Conservation (phyloP, 1,140 invertebrate species). For the Diprion similis region DNA sequence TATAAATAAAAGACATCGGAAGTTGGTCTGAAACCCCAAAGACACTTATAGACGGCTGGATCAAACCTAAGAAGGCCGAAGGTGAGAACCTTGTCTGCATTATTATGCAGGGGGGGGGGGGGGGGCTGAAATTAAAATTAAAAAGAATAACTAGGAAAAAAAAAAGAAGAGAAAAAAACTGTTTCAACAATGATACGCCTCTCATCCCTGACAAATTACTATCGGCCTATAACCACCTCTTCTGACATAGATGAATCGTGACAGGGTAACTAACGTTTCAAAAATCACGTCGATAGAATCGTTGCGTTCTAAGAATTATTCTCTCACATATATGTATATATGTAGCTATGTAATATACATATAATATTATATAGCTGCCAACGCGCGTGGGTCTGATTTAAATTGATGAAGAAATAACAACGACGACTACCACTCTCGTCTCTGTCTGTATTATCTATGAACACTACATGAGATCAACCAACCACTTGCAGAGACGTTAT, state of each 20-base stretch:
- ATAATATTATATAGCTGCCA: neutral
- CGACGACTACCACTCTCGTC: no score
- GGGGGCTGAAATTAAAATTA: conserved; percentile 35
- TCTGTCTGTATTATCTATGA: no score
- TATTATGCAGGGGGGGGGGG: conserved; percentile 29
- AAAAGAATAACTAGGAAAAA: conserved; percentile 30
- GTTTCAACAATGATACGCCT: no score
- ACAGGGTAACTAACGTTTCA: neutral
- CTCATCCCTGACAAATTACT: neutral
- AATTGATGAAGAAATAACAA: neutral
- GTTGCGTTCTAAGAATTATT: neutral
- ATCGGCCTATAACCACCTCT: neutral
- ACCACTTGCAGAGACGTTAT: no score
- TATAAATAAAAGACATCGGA: no score
- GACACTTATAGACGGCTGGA: no score
- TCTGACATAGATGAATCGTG: conserved; percentile 7
- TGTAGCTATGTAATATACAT: no score
- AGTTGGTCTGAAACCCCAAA: no score
- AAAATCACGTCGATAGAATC: neutral
- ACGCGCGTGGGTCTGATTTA: conserved; percentile 1
- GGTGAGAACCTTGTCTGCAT: neutral
- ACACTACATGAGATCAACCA: no score
- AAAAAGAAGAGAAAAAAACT: neutral
- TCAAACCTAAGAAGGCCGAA: no score
- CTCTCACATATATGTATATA: no score